Base-by-base conservation (phyloP, 2,113 vertebrate species). In the Picathartes gymnocephalus region DNA sequence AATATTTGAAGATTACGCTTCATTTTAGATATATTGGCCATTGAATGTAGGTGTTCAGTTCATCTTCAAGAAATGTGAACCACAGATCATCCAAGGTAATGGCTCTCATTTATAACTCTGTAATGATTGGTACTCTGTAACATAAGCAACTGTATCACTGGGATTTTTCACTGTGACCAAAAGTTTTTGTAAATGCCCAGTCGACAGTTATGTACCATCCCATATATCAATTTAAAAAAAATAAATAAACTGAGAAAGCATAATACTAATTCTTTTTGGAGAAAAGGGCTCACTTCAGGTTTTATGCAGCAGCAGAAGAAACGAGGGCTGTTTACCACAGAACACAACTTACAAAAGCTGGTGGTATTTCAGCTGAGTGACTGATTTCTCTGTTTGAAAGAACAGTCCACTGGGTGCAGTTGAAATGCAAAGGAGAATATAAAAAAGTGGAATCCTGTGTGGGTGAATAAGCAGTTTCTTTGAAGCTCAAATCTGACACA, bases 391-490 rank as follows among this genome's bases (percentile, higher is more conserved):
- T 25, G 2, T 39, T 70, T 88, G 65, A 76, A 89, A 66, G 53
- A 79, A 35, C 10, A 39, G 58, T 76, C 73, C 53, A 33, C 40
- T 39, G 45, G 48, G 57, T 79, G 42, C 58, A 80, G 61, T 92
- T 83, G 88, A 81, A 95, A 93, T 92, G 86, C 58, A 90, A 76
- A 95, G 39, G 31, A 87, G 45, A 91, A 48, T 45, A 72, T 23
- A 7, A 72, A 86, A 85, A 62, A 39, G 7, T 17, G 4, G 23
- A 53, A 2, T 72, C 53, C 16, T 82, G 10, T 72, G 48, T 68
- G 45, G 27, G 15, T 87, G 66, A 91, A 85, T 76, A 94, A 91
- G 23, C 19, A 79, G 28, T 65, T 91, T 88, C 73, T 89, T 77
- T 89, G 94, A 86, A 87, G 42, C 44, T 81, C 11, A 9, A 76